Conservation (phyloP, 1,140 invertebrate genomes). For the Lycorma delicatula region DNA sequence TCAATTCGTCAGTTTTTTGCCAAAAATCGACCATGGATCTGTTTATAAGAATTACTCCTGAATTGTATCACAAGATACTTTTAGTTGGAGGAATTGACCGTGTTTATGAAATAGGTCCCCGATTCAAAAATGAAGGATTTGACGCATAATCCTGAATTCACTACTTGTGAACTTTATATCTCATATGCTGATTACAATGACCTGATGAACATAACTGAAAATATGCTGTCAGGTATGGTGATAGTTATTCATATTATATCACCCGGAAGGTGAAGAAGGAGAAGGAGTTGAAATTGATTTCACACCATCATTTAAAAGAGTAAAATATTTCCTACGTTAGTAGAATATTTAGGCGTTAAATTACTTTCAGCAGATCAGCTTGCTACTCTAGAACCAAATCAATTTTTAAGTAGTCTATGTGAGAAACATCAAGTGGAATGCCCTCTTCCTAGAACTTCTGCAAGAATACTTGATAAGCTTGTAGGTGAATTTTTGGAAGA, state of each 20-base stretch:
- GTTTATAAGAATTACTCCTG: too few relatives aligned
- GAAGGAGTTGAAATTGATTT: conserved; percentile 83
- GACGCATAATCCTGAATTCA: conserved; percentile 99
- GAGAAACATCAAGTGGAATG: conserved; percentile 85
- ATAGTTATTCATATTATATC: conserved; percentile 72
- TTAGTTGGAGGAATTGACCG: conserved; percentile 94
- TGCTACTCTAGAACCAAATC: conserved; percentile 53
- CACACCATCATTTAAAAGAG: conserved; percentile 93
- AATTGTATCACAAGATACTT: conserved; percentile 59
- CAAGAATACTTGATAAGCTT: conserved; percentile 92
- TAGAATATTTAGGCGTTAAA: conserved; percentile 72
- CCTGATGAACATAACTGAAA: conserved; percentile 87
- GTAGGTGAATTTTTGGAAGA: conserved; percentile 9
- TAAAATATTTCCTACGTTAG: conserved; percentile 84
- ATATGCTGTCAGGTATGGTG: conserved; percentile 80
- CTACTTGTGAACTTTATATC: conserved; percentile 99
- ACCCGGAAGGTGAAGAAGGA: conserved; percentile 81
- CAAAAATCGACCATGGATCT: too few relatives aligned
- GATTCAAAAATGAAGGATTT: conserved; percentile 98
- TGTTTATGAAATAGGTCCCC: conserved; percentile 96
- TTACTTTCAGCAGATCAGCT: conserved; percentile 68
- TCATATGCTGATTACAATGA: conserved; percentile 99
- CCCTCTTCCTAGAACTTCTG: conserved; percentile 79
- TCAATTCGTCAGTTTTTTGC: too few relatives aligned
- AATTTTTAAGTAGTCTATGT: conserved; percentile 77